Evolutionary conservation across 2,797 vertebrate genomes (phyloP), one percentile per base, ranked within the genome.

Genomic region (Pipistrellus pygmaeus): DNA sequence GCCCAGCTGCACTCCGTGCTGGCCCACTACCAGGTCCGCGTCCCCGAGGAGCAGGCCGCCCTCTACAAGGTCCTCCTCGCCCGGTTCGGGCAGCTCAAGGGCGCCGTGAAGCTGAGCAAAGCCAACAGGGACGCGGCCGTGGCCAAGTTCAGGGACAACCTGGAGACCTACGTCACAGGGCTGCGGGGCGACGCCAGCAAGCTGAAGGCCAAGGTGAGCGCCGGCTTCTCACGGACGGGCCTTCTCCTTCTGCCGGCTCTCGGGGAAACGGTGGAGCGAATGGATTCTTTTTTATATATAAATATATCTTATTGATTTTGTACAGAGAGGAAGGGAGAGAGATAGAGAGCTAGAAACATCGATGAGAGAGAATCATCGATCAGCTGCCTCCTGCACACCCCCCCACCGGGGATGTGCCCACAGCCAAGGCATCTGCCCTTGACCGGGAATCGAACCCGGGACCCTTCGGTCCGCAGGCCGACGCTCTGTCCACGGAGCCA

Each of bases 171-270:
- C 68, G 91, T 98, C 46, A 88, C 71, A 23, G 60, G 90, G 23
- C 95, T 98, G 18, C 95, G 95, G 55, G 90, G 81, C 73, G 97
- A 98, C 8, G 90, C 98, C 69, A 93, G 96, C 62, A 92, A 97
- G 23, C 96, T 98, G 66, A 98, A 97, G 87, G 82, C 78, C 86
- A 98, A 98, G 93, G 98, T 98, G 97, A 97, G 97, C 93, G 53
- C 77, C 60, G 51, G 13, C 20, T 35, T 64, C 69, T 84, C 68
- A 23, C 12, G 20, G 72, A 20, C 73, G 20, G 10, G 3, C 72
- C 30, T 84, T 81, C 80, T 21, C 17, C 85, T 81, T 89, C 48
- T 62, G 3, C 44, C 2, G 75, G 64, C 38, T 78, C 46, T 73
- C 75, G 15, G 38, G 35, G 48, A 41, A 83, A 48, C 51, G 60